Evolutionary conservation across 2,888 invertebrate species (phyloP).

Genomic region (Drosophila falleni): DNA sequence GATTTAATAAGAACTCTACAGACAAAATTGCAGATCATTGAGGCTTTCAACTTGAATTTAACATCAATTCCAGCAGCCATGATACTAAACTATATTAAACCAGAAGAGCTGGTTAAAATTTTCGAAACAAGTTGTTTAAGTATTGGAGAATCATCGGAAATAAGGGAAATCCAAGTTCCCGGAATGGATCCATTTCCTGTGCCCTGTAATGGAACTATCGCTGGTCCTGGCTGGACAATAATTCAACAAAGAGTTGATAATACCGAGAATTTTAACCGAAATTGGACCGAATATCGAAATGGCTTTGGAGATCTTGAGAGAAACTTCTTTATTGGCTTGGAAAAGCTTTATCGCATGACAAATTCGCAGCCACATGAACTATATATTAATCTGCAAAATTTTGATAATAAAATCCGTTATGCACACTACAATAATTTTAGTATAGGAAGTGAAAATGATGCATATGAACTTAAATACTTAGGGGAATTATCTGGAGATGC

Average conservation of each 20-base stretch:
- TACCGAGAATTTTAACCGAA: conserved; percentile 36
- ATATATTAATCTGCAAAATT: conserved; percentile 39
- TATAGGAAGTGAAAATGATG: conserved; percentile 35
- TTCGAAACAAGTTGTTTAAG: conserved; percentile 40
- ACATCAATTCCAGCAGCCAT: conserved; percentile 14
- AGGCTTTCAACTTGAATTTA: conserved; percentile 3
- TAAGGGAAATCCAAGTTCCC: conserved; percentile 43
- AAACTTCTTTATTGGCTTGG: conserved; percentile 47
- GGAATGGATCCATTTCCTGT: conserved; percentile 37
- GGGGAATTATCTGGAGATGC: conserved; percentile 40
- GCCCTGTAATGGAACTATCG: conserved; percentile 40
- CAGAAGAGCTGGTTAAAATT: not conserved
- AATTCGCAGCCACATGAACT: conserved; percentile 34
- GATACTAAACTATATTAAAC: not conserved
- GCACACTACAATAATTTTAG: conserved; percentile 43
- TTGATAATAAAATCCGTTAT: conserved; percentile 24
- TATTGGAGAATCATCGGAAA: conserved; percentile 18
- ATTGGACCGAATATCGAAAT: conserved; percentile 41
- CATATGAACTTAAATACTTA: conserved; percentile 26
- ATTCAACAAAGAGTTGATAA: conserved; percentile 43
- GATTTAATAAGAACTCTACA: conserved; percentile 26
- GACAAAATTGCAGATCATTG: conserved; percentile 19
- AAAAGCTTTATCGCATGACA: conserved; percentile 46
- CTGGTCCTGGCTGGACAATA: conserved; percentile 53
- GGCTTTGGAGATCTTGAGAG: conserved; percentile 47